Conservation (phyloP, 2,797 vertebrate species). For the Austrolebias charrua region DNA sequence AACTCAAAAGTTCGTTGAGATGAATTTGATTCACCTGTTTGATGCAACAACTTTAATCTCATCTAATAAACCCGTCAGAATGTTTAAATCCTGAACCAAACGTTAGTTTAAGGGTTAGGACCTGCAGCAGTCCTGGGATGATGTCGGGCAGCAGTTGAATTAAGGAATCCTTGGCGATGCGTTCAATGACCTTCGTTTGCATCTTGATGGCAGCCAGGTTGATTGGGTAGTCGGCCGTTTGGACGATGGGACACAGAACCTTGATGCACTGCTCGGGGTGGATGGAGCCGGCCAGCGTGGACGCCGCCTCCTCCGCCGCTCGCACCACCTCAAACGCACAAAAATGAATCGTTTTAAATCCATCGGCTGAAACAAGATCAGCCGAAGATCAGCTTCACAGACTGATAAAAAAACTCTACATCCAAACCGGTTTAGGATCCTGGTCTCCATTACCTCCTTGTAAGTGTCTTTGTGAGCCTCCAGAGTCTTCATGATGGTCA, state of each 20-base stretch:
- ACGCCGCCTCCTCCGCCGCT: conserved; percentile 94
- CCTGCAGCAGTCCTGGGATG: conserved; percentile 95
- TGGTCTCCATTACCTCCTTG: conserved; percentile 86
- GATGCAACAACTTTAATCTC: no score
- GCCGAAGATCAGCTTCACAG: no score
- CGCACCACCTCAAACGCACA: conserved; percentile 82
- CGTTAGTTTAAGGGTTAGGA: conserved; percentile 37
- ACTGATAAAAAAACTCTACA: no score
- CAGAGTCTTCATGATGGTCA: conserved; percentile 99
- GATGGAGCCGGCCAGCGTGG: conserved; percentile 92
- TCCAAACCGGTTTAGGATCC: no score
- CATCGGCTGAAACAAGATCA: no score
- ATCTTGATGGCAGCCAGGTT: conserved; percentile 98
- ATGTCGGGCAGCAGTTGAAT: conserved; percentile 92
- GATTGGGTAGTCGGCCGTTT: conserved; percentile 98
- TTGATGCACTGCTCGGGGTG: conserved; percentile 98
- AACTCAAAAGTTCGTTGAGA: neutral
- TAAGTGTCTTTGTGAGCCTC: conserved; percentile 99
- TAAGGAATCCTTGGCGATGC: conserved; percentile 90
- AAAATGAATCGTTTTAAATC: neutral
- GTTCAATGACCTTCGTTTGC: conserved; percentile 96
- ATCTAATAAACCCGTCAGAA: no score
- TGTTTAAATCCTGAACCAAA: no score
- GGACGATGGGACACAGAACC: conserved; percentile 96
- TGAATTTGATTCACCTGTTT: neutral